These are phyloP conservation scores for Biston betularia DNA, from an alignment of 2,888 invertebrate genomes.

Conservation along the genomic window DNA sequence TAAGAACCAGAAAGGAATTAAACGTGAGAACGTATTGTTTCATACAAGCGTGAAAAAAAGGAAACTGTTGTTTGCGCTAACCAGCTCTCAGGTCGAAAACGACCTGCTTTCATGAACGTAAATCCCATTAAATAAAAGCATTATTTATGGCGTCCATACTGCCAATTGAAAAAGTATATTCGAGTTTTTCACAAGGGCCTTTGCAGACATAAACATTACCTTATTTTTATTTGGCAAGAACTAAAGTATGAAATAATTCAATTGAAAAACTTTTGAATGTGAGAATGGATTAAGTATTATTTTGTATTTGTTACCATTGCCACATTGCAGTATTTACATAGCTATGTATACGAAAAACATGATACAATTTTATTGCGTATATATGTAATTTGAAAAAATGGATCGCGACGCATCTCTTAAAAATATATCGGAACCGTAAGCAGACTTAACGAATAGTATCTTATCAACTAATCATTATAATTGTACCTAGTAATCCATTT, in stretches of 20 bases:
- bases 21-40: constrained; percentile 86
- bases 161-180: constrained; percentile 69
- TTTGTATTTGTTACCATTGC: constrained; percentile 8
- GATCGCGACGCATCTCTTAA: no score
- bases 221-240: constrained; percentile 55
- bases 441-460: no score
- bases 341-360: not conserved
- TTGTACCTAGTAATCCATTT: no score
- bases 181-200: constrained; percentile 56
- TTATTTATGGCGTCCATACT: constrained; percentile 73
- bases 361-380: no score
- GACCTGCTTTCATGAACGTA: constrained; percentile 81
- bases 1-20: constrained; percentile 82
- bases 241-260: constrained; percentile 39
- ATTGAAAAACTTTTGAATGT: constrained; percentile 25
- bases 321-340: not conserved
- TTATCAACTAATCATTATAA: no score
- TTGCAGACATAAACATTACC: constrained; percentile 57
- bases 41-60: constrained; percentile 81
- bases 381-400: no score
- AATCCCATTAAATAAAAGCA: constrained; percentile 80
- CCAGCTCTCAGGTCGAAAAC: constrained; percentile 83
- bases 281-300: constrained; percentile 13
- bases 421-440: no score
- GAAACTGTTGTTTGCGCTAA: constrained; percentile 79